Conservation (phyloP, 2,797 vertebrate species). For the Protonibea diacanthus region DNA sequence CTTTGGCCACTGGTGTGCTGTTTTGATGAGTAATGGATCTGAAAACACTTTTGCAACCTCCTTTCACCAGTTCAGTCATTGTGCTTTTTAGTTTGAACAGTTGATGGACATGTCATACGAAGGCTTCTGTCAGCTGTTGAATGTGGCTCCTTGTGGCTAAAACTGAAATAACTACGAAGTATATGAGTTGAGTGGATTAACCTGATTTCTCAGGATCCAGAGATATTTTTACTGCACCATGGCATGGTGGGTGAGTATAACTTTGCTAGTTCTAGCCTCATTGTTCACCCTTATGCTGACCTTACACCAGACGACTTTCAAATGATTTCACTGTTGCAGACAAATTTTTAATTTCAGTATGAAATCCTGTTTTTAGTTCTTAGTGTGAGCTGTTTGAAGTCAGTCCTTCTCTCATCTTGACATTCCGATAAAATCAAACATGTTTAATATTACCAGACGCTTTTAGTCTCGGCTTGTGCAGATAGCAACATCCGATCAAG, state of each 20-base stretch:
- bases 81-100: not conserved
- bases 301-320: too few relatives aligned
- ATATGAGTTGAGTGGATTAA: not conserved
- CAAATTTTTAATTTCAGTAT: too few relatives aligned
- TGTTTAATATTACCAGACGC: too few relatives aligned
- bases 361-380: too few relatives aligned
- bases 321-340: too few relatives aligned
- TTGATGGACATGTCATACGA: not conserved
- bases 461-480: too few relatives aligned
- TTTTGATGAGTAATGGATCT: slow-evolving; percentile 21
- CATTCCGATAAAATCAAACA: too few relatives aligned
- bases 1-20: not conserved
- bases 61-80: not conserved
- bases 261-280: not conserved
- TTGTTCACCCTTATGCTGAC: not conserved
- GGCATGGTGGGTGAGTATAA: not conserved
- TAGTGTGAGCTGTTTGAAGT: too few relatives aligned
- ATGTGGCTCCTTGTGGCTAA: not conserved
- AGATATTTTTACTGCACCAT: slow-evolving; percentile 1
- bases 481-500: too few relatives aligned
- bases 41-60: slow-evolving; percentile 25
- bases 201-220: not conserved
- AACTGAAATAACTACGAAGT: not conserved
- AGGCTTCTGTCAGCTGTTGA: not conserved
- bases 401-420: too few relatives aligned